Conservation (phyloP, 2,113 vertebrate genomes). For the Geococcyx californianus region DNA sequence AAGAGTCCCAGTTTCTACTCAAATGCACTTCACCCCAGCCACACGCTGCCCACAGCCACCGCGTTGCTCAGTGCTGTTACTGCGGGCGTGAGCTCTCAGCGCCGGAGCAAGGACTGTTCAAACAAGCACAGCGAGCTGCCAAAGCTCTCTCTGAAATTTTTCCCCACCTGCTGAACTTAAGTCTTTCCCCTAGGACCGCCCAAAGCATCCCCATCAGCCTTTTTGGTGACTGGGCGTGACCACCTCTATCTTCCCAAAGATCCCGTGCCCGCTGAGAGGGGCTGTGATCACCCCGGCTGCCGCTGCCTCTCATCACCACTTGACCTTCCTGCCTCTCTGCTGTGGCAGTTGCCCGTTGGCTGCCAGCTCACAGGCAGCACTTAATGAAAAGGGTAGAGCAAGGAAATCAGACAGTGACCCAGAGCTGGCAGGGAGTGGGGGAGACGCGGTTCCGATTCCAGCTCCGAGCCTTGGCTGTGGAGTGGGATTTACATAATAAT, state of each 20-base stretch:
- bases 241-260: neutral
- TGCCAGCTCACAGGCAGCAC: neutral
- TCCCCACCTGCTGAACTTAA: neutral
- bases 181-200: neutral
- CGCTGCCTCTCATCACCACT: neutral
- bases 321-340: neutral
- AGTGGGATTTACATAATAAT: slow-evolving; percentile 67
- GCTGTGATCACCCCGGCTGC: accelerated
- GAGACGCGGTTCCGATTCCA: neutral
- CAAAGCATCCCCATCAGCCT: neutral
- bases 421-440: neutral
- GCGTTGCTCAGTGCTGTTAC: accelerated
- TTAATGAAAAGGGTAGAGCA: neutral
- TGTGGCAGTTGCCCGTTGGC: accelerated
- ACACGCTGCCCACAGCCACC: accelerated
- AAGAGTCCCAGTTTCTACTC: neutral
- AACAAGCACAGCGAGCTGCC: neutral
- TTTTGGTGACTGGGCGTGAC: accelerated
- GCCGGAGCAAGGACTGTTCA: neutral
- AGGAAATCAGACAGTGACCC: neutral
- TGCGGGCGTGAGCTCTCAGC: accelerated
- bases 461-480: neutral
- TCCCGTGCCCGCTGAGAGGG: accelerated
- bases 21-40: neutral
- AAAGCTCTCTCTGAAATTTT: neutral